Evolutionary conservation across 1,140 invertebrate species (phyloP), one percentile per base, ranked within the genome.

Genomic region (Chymomyza costata): DNA sequence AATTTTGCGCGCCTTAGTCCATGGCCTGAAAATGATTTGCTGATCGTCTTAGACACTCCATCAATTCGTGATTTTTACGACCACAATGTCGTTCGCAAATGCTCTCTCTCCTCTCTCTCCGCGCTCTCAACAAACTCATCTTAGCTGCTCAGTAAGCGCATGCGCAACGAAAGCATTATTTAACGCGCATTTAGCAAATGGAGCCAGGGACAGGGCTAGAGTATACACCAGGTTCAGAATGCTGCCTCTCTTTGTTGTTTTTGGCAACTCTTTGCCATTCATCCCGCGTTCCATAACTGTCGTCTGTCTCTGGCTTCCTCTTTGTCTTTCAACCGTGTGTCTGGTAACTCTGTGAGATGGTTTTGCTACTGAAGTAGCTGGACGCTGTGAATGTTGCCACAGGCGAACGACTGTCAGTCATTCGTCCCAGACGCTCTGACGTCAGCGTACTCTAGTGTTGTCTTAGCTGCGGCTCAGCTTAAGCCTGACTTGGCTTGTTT

Each of bases 51-150:
- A 62, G 78, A 74, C 82, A 84, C 82, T 84, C 76, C 82, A 84
- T 84, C 82, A 83, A 84, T 84, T 84, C 82, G 76, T 84, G 82
- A 84, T 82, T 83, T 84, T 84, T 84, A 84, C 61, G 82, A 84
- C 71, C 82, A 57, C 74, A 78, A 83, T 81, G 74, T 83, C 67
- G 74, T 57, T 47, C 48, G 3, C 11, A n/a, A 1, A 1, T 13
- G 21, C 17, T 6, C 32, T 30, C 10, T 19, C n/a, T 25, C 19
- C 8, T 7, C 15, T 13, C 8, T 31, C 8, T 3, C 31, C 28
- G 1, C 30, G 13, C 18, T 13, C 18, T 13, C 17, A 18, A n/a
- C 15, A 19, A 11, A 39, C 15, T 11, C 34, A 7, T 17, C 38
- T 50, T 30, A 30, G 50, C 43, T 48, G 37, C 37, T 48, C 45